Evolutionary conservation across 2,888 invertebrate species (phyloP).

Genomic region (Drosophila affinis): DNA sequence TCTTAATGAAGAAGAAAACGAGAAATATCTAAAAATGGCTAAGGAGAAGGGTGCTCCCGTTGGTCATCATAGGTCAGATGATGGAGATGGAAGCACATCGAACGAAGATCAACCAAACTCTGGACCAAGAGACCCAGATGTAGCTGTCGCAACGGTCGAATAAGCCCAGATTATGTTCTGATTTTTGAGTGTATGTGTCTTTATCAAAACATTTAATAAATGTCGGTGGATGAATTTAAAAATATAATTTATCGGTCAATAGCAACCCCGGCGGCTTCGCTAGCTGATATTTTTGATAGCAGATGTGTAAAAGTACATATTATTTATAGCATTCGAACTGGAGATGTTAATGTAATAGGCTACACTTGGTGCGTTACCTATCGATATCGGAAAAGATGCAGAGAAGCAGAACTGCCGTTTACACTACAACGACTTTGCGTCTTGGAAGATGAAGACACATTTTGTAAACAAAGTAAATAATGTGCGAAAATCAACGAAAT

Average conservation of each 20-base stretch:
- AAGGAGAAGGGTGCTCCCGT: constrained; percentile 74
- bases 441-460: too few relatives aligned
- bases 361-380: too few relatives aligned
- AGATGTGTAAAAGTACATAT: too few relatives aligned
- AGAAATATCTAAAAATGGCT: constrained; percentile 76
- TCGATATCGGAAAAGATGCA: too few relatives aligned
- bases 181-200: neutral
- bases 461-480: too few relatives aligned
- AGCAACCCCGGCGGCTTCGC: too few relatives aligned
- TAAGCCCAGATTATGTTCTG: neutral
- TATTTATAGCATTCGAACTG: too few relatives aligned
- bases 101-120: constrained; percentile 77
- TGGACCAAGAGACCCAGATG: constrained; percentile 83
- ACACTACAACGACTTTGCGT: too few relatives aligned
- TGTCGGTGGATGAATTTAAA: neutral
- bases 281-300: too few relatives aligned
- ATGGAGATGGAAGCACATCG: constrained; percentile 82
- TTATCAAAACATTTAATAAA: neutral
- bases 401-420: too few relatives aligned
- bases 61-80: constrained; percentile 71
- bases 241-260: neutral
- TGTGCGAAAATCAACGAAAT: too few relatives aligned
- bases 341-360: too few relatives aligned
- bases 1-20: constrained; percentile 89
- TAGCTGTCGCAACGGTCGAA: constrained; percentile 83